These are phyloP conservation scores for Argynnis bischoffii DNA, from an alignment of 2,888 invertebrate species.

Conservation along the genomic window DNA sequence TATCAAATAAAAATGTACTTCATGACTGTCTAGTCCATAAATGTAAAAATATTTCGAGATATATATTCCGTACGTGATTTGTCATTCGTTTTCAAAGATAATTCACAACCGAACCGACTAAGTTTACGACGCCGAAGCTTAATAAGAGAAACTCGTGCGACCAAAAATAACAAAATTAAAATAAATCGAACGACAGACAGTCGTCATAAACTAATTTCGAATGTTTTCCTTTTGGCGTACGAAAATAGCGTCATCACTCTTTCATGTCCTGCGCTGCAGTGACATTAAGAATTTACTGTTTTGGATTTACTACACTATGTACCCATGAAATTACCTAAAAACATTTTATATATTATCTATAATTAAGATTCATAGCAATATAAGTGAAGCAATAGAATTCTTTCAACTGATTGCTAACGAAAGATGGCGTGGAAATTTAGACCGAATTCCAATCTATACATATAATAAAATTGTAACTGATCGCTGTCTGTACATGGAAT, in stretches of 20 bases:
- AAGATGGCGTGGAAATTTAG: too few species aligned
- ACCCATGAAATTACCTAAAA: constrained; percentile 18
- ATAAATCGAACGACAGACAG: constrained; percentile 82
- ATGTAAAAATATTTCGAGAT: constrained; percentile 40
- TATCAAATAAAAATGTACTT: too few species aligned
- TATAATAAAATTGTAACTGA: too few species aligned
- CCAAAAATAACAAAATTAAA: constrained; percentile 81
- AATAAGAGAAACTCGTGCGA: constrained; percentile 69
- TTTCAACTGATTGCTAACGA: too few species aligned
- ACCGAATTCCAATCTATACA: too few species aligned
- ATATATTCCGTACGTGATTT: constrained; percentile 60
- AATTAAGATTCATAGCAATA: neutral
- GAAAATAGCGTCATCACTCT: constrained; percentile 80
- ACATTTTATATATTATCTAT: neutral
- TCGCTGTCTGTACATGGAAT: too few species aligned
- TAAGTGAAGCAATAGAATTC: too few species aligned
- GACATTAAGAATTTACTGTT: constrained; percentile 79
- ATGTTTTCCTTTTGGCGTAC: constrained; percentile 78
- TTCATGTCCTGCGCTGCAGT: constrained; percentile 75
- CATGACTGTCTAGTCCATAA: constrained; percentile 1
- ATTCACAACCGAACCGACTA: constrained; percentile 69
- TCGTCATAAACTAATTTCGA: constrained; percentile 83
- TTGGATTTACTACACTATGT: constrained; percentile 51
- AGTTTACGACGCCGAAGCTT: constrained; percentile 67
- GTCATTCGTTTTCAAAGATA: constrained; percentile 68